Conservation (phyloP, 2,797 vertebrate genomes). For the Adelosebastes latens region DNA sequence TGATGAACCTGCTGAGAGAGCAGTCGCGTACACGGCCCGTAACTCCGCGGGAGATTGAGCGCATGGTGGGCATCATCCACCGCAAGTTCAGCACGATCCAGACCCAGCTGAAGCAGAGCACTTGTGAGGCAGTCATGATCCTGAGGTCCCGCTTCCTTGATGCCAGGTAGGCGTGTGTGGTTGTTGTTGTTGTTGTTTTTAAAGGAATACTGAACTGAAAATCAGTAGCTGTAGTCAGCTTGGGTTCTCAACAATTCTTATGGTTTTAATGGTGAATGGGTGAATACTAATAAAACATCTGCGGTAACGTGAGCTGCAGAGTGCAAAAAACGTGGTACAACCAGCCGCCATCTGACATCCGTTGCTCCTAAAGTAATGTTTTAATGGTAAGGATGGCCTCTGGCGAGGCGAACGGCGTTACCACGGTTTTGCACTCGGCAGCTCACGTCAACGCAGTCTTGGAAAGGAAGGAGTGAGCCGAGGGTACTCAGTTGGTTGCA, state of each 20-base stretch:
- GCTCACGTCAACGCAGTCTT: too few species aligned
- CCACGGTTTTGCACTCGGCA: too few species aligned
- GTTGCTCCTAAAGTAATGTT: too few species aligned
- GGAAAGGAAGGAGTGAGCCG: too few species aligned
- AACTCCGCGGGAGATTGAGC: slow-evolving; percentile 93
- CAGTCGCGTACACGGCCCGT: slow-evolving; percentile 92
- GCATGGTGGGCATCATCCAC: slow-evolving; percentile 95
- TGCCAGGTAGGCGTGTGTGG: slow-evolving; percentile 82
- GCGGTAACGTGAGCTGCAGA: too few species aligned
- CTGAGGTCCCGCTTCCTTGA: slow-evolving; percentile 92
- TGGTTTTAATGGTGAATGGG: background rate
- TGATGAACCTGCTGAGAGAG: slow-evolving; percentile 94
- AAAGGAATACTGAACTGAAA: background rate
- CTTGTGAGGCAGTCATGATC: slow-evolving; percentile 95
- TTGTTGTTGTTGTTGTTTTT: background rate
- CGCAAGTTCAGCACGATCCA: slow-evolving; percentile 96
- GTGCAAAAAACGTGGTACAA: too few species aligned
- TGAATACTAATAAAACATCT: too few species aligned
- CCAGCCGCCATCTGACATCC: too few species aligned
- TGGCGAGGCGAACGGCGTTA: too few species aligned
- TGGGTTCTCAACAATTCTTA: background rate
- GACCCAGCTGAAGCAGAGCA: slow-evolving; percentile 95
- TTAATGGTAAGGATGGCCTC: too few species aligned
- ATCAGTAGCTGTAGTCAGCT: background rate
- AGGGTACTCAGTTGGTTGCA: too few species aligned